A percentile compares a stretch with the other conserved stretches of the same genome.
Evolutionary conservation across 2,888 invertebrate genomes (phyloP).

Genomic region (Stenchaetothrips biformis): DNA sequence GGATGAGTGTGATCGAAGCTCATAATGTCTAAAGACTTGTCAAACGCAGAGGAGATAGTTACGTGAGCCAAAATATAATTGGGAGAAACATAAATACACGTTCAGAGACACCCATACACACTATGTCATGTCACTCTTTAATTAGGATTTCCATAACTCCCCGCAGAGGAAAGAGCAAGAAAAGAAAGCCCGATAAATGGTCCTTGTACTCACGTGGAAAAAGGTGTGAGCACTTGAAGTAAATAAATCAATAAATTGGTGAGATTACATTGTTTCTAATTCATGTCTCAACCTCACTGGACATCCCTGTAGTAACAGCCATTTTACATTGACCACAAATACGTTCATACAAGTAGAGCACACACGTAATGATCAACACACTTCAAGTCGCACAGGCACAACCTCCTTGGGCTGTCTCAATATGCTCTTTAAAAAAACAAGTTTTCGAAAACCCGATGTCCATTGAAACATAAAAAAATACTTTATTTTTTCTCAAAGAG

Average conservation of each 20-base stretch:
- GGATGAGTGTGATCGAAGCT: not conserved
- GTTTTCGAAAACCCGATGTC: too few relatives aligned
- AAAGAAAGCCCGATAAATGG: not conserved
- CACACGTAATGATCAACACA: not conserved
- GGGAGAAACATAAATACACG: not conserved
- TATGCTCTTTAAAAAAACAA: too few relatives aligned
- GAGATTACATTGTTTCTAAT: conserved; percentile 21
- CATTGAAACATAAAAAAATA: too few relatives aligned
- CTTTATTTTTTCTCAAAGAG: too few relatives aligned
- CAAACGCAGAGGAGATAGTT: not conserved
- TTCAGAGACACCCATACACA: not conserved
- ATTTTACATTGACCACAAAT: conserved; percentile 20
- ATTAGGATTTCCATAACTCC: not conserved
- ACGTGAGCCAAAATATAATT: not conserved
- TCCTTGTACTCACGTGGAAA: not conserved
- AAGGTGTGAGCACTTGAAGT: not conserved
- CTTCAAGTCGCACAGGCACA: not conserved
- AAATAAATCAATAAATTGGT: not conserved
- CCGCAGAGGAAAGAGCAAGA: not conserved
- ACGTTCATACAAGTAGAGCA: not conserved
- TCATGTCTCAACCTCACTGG: conserved; percentile 11
- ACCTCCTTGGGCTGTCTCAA: too few relatives aligned
- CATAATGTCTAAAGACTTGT: not conserved
- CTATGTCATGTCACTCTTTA: not conserved
- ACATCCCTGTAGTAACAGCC: conserved; percentile 20